phyloP scores from a whole-genome alignment of 2,113 vertebrate genomes.

The Oceanites oceanicus region DNA sequence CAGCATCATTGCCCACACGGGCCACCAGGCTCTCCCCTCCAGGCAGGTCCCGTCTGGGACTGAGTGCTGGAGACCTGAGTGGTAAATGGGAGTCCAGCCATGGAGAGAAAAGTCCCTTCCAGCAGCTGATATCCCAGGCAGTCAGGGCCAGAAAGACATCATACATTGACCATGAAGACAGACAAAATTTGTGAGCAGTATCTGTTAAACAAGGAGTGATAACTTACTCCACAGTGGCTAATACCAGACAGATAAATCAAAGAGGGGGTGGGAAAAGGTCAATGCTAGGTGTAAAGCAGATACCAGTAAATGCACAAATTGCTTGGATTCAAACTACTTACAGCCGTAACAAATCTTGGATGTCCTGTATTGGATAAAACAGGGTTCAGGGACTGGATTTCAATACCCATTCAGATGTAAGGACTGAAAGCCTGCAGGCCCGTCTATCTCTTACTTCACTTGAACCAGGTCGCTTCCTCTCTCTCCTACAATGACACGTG shows the following conservation, averaged over 20 bases:
- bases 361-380: neutral
- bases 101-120: neutral
- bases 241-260: neutral
- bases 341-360: neutral
- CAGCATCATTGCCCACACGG: accelerated
- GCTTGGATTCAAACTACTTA: neutral
- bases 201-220: neutral
- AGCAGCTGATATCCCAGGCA: neutral
- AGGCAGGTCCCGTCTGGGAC: neutral
- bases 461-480: neutral
- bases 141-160: neutral
- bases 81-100: neutral
- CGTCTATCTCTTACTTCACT: neutral
- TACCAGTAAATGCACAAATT: neutral
- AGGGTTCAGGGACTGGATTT: neutral
- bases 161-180: neutral
- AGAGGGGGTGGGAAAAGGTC: accelerated
- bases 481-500: accelerated
- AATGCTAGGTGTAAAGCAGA: neutral
- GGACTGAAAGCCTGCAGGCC: neutral
- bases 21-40: neutral
- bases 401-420: neutral
- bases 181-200: neutral
- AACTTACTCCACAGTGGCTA: neutral
- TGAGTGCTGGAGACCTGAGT: neutral